Conservation (phyloP, 2,888 invertebrate genomes). For the Melanostoma mellinum region DNA sequence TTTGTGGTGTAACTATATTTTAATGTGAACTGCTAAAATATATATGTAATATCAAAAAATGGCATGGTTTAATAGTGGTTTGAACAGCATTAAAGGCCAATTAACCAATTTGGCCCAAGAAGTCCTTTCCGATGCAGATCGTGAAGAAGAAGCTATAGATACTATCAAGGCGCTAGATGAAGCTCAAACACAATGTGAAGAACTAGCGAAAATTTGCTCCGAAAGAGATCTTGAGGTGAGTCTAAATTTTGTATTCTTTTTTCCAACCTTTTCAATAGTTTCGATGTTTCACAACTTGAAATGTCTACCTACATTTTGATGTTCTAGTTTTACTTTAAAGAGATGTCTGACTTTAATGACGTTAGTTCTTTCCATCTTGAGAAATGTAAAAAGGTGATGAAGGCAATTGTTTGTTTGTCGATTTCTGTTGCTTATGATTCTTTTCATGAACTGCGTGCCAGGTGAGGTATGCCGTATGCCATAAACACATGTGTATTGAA, state of each 20-base stretch:
- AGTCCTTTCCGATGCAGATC: constrained; percentile 90
- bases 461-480: no score
- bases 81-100: constrained; percentile 90
- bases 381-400: no score
- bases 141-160: constrained; percentile 82
- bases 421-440: no score
- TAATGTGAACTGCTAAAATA: constrained; percentile 45
- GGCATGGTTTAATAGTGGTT: constrained; percentile 86
- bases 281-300: constrained; percentile 2
- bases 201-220: constrained; percentile 54
- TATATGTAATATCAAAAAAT: constrained; percentile 80
- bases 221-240: constrained; percentile 64
- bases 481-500: no score
- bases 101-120: constrained; percentile 94
- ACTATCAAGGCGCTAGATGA: constrained; percentile 74
- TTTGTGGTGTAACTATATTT: background rate
- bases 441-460: no score
- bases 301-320: constrained; percentile 43
- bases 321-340: no score
- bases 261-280: background rate
- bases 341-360: no score
- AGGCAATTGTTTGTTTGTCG: no score
- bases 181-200: constrained; percentile 62
- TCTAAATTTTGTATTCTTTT: background rate
- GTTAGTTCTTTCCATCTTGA: no score